Evolutionary conservation across 2,113 vertebrate species (phyloP), one percentile per base, ranked within the genome.

Genomic region (Plecturocebus donacophilus): DNA sequence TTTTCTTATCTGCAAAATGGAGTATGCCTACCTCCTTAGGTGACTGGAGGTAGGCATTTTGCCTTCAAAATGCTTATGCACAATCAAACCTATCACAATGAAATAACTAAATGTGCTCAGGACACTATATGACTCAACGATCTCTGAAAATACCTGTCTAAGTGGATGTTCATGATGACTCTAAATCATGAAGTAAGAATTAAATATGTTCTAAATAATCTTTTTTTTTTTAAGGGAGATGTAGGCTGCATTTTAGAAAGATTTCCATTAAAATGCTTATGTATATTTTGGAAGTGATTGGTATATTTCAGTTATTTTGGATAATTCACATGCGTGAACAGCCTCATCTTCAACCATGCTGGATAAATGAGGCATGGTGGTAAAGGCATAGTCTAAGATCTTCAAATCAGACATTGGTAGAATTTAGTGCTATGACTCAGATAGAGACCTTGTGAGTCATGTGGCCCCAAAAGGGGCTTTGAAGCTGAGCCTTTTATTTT

Each of bases 131-230:
- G 54, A 91, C 38, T 89, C 80, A 81, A 47, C 58, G 49, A 45
- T 76, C 71, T 91, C 42, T 96, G 35, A 92, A 81, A 19, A 25
- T 77, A 83, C 8, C 27, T 71, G n/a, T 11, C 80, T 54, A n/a
- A 86, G 56, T 91, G 70, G 20, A 66, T 91, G 27, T 38, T 83
- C 56, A 77, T 21, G 87, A 45, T 96, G 68, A 70, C 35, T 58
- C 7, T 94, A 70, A 92, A 17, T 87, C 49, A 90, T 96, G 68
- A 82, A 82, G 73, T 81, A 81, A 87, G 58, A 95, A 38, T 94
- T 49, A 91, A 92, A 82, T 93, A n/a, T 58, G n/a, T 92, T 82
- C 56, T 76, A 32, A 68, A 76, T 89, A 94, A 91, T 47, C 19
- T 70, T 42, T 54, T 64, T 30, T 66, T 66, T 35, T 76, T 56